A percentile compares a stretch with the other conserved stretches of the same genome.
Conservation (phyloP, 23 tunicate species). For the Botrylloides violaceus region DNA sequence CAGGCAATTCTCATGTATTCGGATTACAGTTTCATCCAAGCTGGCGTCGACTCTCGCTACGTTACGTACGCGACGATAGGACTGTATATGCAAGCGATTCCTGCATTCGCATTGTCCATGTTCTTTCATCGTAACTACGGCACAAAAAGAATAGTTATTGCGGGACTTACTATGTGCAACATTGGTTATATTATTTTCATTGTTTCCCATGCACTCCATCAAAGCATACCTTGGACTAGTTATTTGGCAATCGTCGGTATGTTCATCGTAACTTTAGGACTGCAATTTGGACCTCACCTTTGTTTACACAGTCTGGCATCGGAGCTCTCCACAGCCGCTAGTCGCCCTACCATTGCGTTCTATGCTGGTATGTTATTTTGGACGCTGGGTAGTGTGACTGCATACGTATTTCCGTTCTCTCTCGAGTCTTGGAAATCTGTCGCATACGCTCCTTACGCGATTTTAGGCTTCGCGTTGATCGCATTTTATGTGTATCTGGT, state of each 20-base stretch:
- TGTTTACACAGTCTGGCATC: conserved; percentile 25
- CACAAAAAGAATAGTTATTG: conserved; percentile 4
- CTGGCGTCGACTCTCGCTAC: not conserved
- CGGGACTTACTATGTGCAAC: conserved; percentile 1
- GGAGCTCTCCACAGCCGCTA: conserved; percentile 26
- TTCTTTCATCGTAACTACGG: conserved; percentile 11
- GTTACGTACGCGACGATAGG: conserved; percentile 17
- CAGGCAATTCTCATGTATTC: conserved; percentile 13
- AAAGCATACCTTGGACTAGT: conserved; percentile 5
- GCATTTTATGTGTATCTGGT: not conserved
- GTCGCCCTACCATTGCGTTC: conserved; percentile 29
- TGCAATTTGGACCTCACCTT: conserved; percentile 10
- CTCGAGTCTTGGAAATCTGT: conserved; percentile 19
- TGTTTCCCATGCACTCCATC: conserved; percentile 5
- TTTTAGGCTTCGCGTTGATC: not conserved
- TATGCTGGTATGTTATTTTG: conserved; percentile 22
- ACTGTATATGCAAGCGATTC: not conserved
- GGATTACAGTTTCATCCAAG: not conserved
- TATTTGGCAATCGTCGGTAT: conserved; percentile 19
- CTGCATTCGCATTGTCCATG: not conserved
- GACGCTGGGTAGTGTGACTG: conserved; percentile 16
- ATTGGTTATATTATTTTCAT: conserved; percentile 9
- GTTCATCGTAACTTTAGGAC: conserved; percentile 10
- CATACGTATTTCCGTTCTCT: conserved; percentile 37
- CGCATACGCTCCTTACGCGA: conserved; percentile 30